Evolutionary conservation across 2,113 vertebrate genomes (phyloP), one percentile per base, ranked within the genome.

Genomic region (Scomber japonicus): DNA sequence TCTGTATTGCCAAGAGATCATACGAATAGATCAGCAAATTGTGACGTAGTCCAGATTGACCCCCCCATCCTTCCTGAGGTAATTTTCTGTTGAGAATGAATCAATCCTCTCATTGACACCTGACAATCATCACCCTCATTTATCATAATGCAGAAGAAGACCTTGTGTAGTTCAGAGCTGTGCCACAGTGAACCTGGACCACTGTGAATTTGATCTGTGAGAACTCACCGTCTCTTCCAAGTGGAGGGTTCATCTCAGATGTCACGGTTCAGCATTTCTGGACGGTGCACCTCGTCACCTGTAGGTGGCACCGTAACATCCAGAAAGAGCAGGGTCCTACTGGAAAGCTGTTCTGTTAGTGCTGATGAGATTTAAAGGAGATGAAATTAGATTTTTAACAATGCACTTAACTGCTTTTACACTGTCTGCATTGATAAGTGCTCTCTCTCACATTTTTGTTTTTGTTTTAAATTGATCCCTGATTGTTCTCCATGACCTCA

Each of bases 71-170:
- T 35, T 40, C 35, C 35, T 19, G 12, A 55, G 5, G 15, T 79
- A 24, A 31, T 75, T 80, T 82, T 78, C 31, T 65, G 35, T 78
- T 77, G 30, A 64, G n/a, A 66, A 68, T 49, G 0, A 81, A 30
- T 80, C 70, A 45, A 45, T 71, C 46, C 51, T 13, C 51, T 63
- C 75, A 68, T 84, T 79, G 64, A 88, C 82, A 75, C 44, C 75
- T 76, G 87, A 92, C 91, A 91, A 90, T 92, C 75, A 89, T 81
- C 60, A 15, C 70, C 56, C 5, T 65, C 30, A 5, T 40, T 35
- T 45, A 49, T 71, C 75, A 78, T 70, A 35, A 86, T 3, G 65
- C 76, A 64, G 15, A 80, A 82, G 60, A 11, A 16, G 59, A 40
- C 66, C 51, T 12, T 1, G 12, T 76, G 35, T 17, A 48, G 14